Evolutionary conservation across 2,113 vertebrate species (phyloP).

Genomic region (Amphiprion percula): DNA sequence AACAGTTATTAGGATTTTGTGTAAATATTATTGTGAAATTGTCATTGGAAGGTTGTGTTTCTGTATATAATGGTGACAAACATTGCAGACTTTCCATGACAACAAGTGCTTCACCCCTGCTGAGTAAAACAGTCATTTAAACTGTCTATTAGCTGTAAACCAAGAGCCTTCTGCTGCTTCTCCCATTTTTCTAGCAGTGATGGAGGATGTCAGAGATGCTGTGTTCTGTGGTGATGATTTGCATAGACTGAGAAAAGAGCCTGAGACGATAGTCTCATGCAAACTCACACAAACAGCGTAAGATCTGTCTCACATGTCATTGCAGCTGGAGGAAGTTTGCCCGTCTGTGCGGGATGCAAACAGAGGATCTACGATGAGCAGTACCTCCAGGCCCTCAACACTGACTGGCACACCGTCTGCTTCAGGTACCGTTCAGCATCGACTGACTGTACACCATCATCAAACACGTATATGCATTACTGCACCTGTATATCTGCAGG

Average conservation of each 20-base stretch:
- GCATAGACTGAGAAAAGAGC: constrained; percentile 11
- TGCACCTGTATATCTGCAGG: background rate
- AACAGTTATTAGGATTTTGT: background rate
- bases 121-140: constrained; percentile 18
- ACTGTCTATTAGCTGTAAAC: background rate
- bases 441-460: no score
- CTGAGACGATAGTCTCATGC: background rate
- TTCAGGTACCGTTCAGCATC: constrained; percentile 88
- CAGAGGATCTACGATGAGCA: constrained; percentile 94
- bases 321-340: constrained; percentile 88
- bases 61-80: background rate
- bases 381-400: constrained; percentile 94
- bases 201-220: background rate
- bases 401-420: constrained; percentile 94
- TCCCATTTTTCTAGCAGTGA: background rate
- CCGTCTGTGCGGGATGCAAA: constrained; percentile 93
- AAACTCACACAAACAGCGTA: constrained; percentile 9
- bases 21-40: background rate
- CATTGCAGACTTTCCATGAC: background rate
- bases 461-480: background rate
- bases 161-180: no score
- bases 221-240: constrained; percentile 30
- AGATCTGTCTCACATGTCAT: constrained; percentile 20
- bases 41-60: background rate
- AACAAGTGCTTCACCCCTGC: background rate